phyloP scores from a whole-genome alignment of 1,140 invertebrate genomes.

The Choristoneura fumiferana region DNA sequence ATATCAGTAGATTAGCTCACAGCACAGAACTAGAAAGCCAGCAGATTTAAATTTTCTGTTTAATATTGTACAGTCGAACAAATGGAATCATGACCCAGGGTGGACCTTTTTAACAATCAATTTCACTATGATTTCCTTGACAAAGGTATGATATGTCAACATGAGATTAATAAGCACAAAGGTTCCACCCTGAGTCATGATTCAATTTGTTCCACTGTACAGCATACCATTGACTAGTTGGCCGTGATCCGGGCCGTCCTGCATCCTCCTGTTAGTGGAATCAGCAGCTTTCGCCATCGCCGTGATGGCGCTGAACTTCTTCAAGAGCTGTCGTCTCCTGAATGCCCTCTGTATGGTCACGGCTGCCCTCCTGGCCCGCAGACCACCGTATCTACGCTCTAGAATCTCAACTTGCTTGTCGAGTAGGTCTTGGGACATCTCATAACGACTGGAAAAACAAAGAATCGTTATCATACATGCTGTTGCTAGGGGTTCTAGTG shows the following conservation, averaged over 20 bases:
- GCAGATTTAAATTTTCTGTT: no score
- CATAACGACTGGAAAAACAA: constrained; percentile 85
- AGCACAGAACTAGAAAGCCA: no score
- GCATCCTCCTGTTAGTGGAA: constrained; percentile 56
- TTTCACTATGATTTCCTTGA: no score
- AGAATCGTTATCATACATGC: constrained; percentile 15
- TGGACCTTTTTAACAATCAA: no score
- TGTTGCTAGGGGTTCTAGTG: not conserved
- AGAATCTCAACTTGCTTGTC: constrained; percentile 98
- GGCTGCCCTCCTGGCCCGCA: constrained; percentile 93
- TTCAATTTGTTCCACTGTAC: no score
- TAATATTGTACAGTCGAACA: no score
- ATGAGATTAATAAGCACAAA: no score
- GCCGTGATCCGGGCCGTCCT: constrained; percentile 56
- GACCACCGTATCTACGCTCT: constrained; percentile 96
- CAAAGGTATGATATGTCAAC: no score
- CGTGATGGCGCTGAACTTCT: constrained; percentile 96
- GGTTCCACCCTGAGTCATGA: no score
- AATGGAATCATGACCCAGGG: no score
- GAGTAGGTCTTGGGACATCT: constrained; percentile 96
- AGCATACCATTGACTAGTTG: constrained; percentile 71
- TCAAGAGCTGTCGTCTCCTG: constrained; percentile 93
- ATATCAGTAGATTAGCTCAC: no score
- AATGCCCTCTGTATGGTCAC: constrained; percentile 97
- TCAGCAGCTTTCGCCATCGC: constrained; percentile 93